These are phyloP conservation scores for Esox masquinongy DNA, from an alignment of 2,797 vertebrate genomes.

Conservation along the genomic window DNA sequence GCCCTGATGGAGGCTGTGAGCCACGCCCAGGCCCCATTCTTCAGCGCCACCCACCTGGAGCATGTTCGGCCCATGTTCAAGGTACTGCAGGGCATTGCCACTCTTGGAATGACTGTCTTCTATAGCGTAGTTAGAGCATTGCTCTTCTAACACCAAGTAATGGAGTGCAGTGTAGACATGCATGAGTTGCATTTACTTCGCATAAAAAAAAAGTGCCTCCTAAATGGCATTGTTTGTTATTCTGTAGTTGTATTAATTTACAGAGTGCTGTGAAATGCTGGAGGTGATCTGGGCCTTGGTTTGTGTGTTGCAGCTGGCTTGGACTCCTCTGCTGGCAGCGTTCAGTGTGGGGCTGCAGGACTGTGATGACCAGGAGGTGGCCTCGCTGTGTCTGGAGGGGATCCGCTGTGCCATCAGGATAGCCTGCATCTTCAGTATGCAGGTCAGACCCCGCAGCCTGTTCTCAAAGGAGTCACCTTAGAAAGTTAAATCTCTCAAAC, in stretches of 20 bases:
- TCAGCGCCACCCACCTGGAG: slow-evolving; percentile 94
- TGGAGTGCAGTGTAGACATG: not conserved
- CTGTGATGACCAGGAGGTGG: slow-evolving; percentile 94
- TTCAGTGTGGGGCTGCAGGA: slow-evolving; percentile 96
- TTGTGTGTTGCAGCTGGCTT: slow-evolving; percentile 81
- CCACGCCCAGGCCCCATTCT: slow-evolving; percentile 94
- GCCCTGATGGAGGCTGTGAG: slow-evolving; percentile 97
- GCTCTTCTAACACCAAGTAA: not conserved
- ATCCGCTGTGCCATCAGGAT: slow-evolving; percentile 95
- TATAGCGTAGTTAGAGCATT: not conserved
- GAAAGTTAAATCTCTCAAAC: not conserved
- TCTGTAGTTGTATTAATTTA: too few relatives aligned
- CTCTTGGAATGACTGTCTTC: not conserved
- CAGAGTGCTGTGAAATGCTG: not conserved
- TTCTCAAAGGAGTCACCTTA: not conserved
- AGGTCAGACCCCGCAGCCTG: slow-evolving; percentile 72
- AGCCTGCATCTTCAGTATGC: slow-evolving; percentile 94
- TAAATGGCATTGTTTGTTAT: not conserved
- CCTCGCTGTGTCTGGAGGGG: slow-evolving; percentile 91
- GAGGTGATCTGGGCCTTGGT: too few relatives aligned
- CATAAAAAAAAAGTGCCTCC: not conserved
- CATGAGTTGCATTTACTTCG: not conserved
- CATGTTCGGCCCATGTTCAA: slow-evolving; percentile 96
- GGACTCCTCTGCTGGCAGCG: slow-evolving; percentile 92
- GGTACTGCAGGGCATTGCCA: not conserved